Evolutionary conservation across 1,140 invertebrate genomes (phyloP).

Genomic region (Bombus affinis): DNA sequence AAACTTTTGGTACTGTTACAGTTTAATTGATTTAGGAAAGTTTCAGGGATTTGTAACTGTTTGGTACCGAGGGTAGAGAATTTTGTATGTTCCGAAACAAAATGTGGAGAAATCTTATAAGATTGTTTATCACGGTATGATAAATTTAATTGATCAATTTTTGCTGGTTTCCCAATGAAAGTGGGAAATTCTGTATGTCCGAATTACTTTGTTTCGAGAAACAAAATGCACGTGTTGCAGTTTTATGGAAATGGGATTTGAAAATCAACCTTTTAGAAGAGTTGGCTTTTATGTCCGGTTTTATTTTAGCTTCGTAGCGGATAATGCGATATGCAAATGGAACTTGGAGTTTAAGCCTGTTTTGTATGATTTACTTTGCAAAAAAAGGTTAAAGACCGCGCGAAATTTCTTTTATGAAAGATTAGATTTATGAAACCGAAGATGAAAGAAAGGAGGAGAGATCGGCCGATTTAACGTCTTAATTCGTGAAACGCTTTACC

Average conservation of each 20-base stretch:
- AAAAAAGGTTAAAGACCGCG: not conserved
- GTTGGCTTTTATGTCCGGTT: too few species aligned
- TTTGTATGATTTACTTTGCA: not conserved
- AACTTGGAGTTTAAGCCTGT: not conserved
- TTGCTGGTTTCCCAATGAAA: too few species aligned
- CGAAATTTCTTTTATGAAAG: not conserved
- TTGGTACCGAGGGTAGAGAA: not conserved
- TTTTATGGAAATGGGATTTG: not conserved
- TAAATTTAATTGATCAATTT: too few species aligned
- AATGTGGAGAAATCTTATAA: too few species aligned
- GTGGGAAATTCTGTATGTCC: not conserved
- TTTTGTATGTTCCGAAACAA: not conserved
- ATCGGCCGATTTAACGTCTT: slow-evolving; percentile 56
- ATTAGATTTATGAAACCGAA: not conserved
- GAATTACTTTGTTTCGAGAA: not conserved
- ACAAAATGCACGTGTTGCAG: not conserved
- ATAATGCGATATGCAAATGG: not conserved
- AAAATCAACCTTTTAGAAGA: too few species aligned
- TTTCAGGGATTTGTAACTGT: not conserved
- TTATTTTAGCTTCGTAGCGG: too few species aligned
- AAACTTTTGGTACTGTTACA: too few species aligned
- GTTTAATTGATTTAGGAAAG: too few species aligned
- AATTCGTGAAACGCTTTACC: slow-evolving; percentile 57
- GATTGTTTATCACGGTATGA: too few species aligned
- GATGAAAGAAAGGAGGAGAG: not conserved